Evolutionary conservation across 1,140 invertebrate genomes (phyloP), one percentile per base, ranked within the genome.

Genomic region (Brachionus koreanus): DNA sequence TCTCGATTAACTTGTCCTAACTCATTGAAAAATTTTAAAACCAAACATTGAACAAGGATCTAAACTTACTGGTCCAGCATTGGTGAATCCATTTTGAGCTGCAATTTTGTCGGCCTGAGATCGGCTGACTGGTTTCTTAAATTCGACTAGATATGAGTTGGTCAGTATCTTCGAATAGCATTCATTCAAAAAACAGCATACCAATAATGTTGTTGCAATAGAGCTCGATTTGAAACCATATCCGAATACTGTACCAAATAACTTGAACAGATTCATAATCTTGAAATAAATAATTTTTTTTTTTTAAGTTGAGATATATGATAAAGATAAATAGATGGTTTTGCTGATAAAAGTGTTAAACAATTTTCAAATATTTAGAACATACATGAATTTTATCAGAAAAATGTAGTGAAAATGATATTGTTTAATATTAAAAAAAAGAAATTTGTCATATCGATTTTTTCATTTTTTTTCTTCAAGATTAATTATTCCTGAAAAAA

Each of bases 181-280:
- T 43, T 35, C 33, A 25, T 42, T 25, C 6, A 65, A 25, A 43
- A 61, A 61, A 39, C 23, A 57, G 57, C 29, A 61, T 12, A 79
- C 0, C 25, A 74, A 23, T 4, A 74, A 3, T 46, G 69, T 74
- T 46, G 69, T 23, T n/a, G 43, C 19, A 63, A 79, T 16, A n/a
- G 57, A 35, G 39, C 37, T 61, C 19, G 57, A 79, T 61, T 37
- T 79, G 25, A 29, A 42, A 61, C 35, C 49, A 79, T 61, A 7
- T 61, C 33, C 33, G 33, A 19, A 69, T 61, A 61, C 33, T 23
- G 57, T 29, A 61, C 76, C 33, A 7, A 23, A 25, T 37, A 79
- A 61, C 19, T 35, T 79, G 35, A 42, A 79, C 35, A 79, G 76
- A 79, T 61, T 79, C 76, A 79, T 79, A 79, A 61, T 79, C 76